Evolutionary conservation across 1,140 invertebrate species (phyloP), one percentile per base, ranked within the genome.

Genomic region (Potamilus streckersoni): DNA sequence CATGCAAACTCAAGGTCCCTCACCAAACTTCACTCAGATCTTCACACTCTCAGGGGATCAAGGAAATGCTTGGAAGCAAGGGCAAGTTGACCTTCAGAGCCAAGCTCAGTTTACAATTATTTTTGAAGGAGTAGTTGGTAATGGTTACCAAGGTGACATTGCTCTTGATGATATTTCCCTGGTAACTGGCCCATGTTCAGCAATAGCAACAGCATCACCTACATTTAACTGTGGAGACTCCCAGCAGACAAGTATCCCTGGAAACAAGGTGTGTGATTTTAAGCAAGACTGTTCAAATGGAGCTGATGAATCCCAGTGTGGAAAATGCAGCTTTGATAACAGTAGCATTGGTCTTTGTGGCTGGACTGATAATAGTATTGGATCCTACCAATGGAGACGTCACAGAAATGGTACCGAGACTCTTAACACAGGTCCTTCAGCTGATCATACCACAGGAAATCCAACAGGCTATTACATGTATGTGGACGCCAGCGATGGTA

Each of bases 391-490:
- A 14, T 89, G 87, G 87, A 67, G 56, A 56, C 63, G 71, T 62
- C 82, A 83, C 59, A 81, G 68, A 31, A 81, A 85, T 64, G 85
- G 85, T 16, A 87, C 85, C 23, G 80, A 82, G 49, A 81, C 80
- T 38, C 90, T 94, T 13, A 92, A 92, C 19, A 95, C 94, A 0
- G 95, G 95, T 17, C 95, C 94, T 0, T 92, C 92, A 6, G 92
- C 90, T 82, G 95, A 96, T 85, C 95, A 95, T 82, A 95, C 94
- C 2, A 73, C 64, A 5, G 79, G 82, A 16, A 81, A 73, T 55
- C 49, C 74, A 16, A 49, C 84, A 93, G 94, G 94, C 31, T 92
- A 94, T 84, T 96, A 95, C 86, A 92, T 95, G 90, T 95, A 94
- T 85, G 93, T 95, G 17, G 94, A 95, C 80, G 82, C 85, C 14